Evolutionary conservation across 1,140 invertebrate genomes (phyloP), one percentile per base, ranked within the genome.

Genomic region (Drosophila pseudoananassae): DNA sequence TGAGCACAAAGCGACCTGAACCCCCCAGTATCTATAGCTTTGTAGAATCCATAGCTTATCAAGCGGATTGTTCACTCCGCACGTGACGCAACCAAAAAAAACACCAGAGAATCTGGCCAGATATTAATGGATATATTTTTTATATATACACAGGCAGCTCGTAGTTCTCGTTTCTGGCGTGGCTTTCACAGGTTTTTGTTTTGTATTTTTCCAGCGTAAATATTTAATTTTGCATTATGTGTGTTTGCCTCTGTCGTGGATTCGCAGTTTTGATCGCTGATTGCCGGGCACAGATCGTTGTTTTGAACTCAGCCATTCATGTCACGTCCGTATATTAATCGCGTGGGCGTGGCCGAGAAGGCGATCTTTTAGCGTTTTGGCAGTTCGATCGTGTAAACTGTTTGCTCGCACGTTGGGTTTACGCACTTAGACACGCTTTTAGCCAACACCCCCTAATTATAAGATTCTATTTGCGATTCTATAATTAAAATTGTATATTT

Each of bases 141-240:
- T 69, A 54, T 68, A 23, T 20, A 20, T 1, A n/a, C 9, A 12
- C 43, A 12, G 7, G 4, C 40, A 29, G 9, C 14, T 69, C 66
- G 66, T 69, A 69, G 63, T 45, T 51, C 33, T 36, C 53, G 33
- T 31, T 38, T 47, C 65, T 64, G 70, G 47, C 78, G 55, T 60
- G 65, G 58, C 51, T 43, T 76, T 71, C 40, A 63, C 65, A 65
- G 43, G 43, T 51, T 59, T 25, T 38, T 54, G 55, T 65, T 76
- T 61, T 38, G 69, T 78, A 83, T 82, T 78, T 75, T 76, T 60
- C 36, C 60, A 76, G 76, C 68, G 73, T 81, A 70, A 84, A 84
- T 84, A 84, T 84, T 84, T 81, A 60, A 84, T 71, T 84, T 64
- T 69, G 58, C 55, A 69, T 77, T 74, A 65, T 74, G 29, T 74